Conservation (phyloP, 2,113 vertebrate species). For the Syrrhaptes paradoxus region DNA sequence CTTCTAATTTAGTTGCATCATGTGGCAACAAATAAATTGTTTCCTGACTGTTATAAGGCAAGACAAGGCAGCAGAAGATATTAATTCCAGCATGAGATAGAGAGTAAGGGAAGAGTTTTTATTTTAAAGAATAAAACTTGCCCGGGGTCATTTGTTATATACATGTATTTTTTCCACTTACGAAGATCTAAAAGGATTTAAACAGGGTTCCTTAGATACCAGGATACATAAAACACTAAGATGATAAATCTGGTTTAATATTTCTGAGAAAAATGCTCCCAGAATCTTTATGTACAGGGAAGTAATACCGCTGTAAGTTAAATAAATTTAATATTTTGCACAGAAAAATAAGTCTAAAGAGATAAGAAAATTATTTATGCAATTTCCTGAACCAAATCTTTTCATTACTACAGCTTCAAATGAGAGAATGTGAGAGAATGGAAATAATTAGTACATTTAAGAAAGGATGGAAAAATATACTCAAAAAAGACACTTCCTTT, state of each 20-base stretch:
- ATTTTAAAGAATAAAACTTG: constrained; percentile 21
- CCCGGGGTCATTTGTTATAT: background rate
- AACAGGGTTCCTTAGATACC: background rate
- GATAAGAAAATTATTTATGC: background rate
- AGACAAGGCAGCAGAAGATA: constrained; percentile 56
- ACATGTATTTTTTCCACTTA: background rate
- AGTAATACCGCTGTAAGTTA: background rate
- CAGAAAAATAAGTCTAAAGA: background rate
- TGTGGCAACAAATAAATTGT: constrained; percentile 62
- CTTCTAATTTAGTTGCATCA: constrained; percentile 53
- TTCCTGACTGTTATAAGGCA: constrained; percentile 66
- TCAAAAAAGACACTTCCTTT: background rate
- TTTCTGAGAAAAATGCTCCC: background rate
- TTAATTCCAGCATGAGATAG: constrained; percentile 50
- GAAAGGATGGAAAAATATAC: background rate
- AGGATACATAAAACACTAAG: background rate
- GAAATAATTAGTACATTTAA: background rate
- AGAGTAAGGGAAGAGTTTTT: constrained; percentile 36
- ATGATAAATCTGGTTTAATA: background rate
- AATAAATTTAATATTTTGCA: background rate
- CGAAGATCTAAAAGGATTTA: constrained; percentile 7
- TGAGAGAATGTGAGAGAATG: background rate
- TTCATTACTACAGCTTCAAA: background rate
- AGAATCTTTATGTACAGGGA: background rate
- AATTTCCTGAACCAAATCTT: background rate